Evolutionary conservation across 2,113 vertebrate genomes (phyloP), one percentile per base, ranked within the genome.

Genomic region (Lonchura striata): DNA sequence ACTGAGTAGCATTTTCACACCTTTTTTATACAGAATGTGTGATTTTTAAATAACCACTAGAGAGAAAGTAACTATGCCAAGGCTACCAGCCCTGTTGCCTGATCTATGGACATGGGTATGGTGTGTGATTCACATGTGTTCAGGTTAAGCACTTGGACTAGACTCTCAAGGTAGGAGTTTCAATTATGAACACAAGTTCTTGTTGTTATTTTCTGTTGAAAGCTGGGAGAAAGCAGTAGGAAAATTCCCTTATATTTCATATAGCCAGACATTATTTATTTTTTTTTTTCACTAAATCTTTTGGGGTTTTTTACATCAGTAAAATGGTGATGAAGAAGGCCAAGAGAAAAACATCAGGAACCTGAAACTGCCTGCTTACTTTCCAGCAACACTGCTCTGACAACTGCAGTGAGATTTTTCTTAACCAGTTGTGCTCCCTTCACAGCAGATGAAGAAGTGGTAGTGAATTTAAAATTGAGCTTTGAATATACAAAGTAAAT

Each of bases 1-100:
- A 71, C 79, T 68, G 76, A 86, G 64, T 92, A 95, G 72, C 2
- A 0, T 94, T 96, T 94, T 95, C 85, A 50, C 95, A 94, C 90
- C 33, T 5, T 78, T 91, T 92, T 77, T 65, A 16, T 83, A 41
- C 22, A 78, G 69, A 71, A 94, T 56, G 76, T 95, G 79, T 53
- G 57, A 81, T 57, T 81, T 93, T 93, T 90, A 95, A 88, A 68
- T 88, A 88, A 86, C 79, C 52, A 68, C 25, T n/a, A 71, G 47
- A 70, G n/a, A 88, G 47, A 68, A 82, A 33, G n/a, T 57, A 39
- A 64, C 52, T 95, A 90, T 81, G 59, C 68, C 76, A 66, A 76
- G 56, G 68, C 85, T 90, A 21, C 31, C 87, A 92, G 22, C 30
- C 41, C 15, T 68, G 54, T 44, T 85, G 53, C 42, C 54, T 82